These are phyloP conservation scores for Macrochelys suwanniensis DNA, from an alignment of 2,797 vertebrate species.

Conservation along the genomic window DNA sequence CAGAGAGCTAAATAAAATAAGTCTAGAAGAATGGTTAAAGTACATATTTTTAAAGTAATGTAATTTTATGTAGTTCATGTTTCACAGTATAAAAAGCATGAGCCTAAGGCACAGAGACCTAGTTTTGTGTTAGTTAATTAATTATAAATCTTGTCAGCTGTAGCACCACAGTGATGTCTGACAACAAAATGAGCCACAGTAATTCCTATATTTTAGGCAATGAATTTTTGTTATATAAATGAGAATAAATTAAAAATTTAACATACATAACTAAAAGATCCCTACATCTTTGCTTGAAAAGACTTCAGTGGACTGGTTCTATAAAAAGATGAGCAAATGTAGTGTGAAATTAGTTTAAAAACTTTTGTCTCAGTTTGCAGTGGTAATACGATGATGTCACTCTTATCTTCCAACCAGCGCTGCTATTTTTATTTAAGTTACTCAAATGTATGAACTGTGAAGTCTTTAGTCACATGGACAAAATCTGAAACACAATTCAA, in stretches of 20 bases:
- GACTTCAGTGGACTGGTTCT: not conserved
- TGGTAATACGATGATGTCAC: conserved; percentile 11
- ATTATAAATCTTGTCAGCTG: conserved; percentile 65
- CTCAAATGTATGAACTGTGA: not conserved
- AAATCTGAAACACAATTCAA: not conserved
- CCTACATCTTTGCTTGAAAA: conserved; percentile 37
- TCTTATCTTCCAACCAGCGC: not conserved
- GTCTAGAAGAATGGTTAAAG: conserved; percentile 29
- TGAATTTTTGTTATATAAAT: conserved; percentile 31
- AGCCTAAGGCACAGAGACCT: conserved; percentile 71
- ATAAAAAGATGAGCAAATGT: not conserved
- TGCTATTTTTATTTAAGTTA: conserved; percentile 4
- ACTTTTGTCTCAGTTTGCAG: not conserved
- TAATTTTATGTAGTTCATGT: not conserved
- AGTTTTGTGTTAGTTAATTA: conserved; percentile 76
- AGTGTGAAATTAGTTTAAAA: not conserved
- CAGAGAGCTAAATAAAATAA: conserved; percentile 28
- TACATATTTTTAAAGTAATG: conserved; percentile 30
- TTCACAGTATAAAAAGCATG: conserved; percentile 47
- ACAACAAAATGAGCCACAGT: conserved; percentile 55
- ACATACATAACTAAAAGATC: not conserved
- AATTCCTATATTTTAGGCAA: conserved; percentile 49
- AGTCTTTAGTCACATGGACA: not conserved
- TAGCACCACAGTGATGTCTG: conserved; percentile 48
- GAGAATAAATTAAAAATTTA: conserved; percentile 35